Evolutionary conservation across 2,113 vertebrate genomes (phyloP), one percentile per base, ranked within the genome.

Genomic region (Arenaria interpres): DNA sequence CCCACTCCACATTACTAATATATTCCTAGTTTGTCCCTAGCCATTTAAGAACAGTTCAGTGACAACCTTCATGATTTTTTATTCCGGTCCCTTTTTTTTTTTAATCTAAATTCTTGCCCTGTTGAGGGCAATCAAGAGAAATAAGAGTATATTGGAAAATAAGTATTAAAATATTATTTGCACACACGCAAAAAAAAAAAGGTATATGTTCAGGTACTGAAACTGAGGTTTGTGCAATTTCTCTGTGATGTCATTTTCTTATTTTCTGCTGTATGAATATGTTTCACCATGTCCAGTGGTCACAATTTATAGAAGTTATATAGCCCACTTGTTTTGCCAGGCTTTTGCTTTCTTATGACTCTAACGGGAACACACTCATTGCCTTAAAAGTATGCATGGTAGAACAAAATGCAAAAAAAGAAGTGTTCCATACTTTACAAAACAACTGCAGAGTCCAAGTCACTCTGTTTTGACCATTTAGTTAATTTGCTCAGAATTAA

Each of bases 11-110:
- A 8, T 28, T 7, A 28, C 28, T 84, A 11, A 41, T 1, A 5
- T 3, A 37, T 2, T 13, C 12, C 7, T 0, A n/a, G 14, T 16
- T 43, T 78, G 21, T 32, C 41, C 32, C 12, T 1, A 37, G 19
- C 3, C 67, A 33, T 37, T 71, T 37, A 51, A 66, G 15, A 37
- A 16, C 30, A 39, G 14, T 50, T 71, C 20, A 81, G 32, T 20
- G 35, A 37, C 13, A 64, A 90, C 3, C 14, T 27, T 46, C 10
- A 4, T 11, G 23, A 7, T n/a, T 45, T 90, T 72, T 12, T 24
- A 4, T 21, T 57, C 53, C 16, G 27, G 33, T 89, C 15, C 18
- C 8, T 51, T 78, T 62, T 50, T 30, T 56, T 57, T 56, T 56
- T 23, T 32, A 56, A 45, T 73, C 21, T 45, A 24, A 72, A 39